Conservation (phyloP, 2,888 invertebrate species). For the Eupithecia inturbata region DNA sequence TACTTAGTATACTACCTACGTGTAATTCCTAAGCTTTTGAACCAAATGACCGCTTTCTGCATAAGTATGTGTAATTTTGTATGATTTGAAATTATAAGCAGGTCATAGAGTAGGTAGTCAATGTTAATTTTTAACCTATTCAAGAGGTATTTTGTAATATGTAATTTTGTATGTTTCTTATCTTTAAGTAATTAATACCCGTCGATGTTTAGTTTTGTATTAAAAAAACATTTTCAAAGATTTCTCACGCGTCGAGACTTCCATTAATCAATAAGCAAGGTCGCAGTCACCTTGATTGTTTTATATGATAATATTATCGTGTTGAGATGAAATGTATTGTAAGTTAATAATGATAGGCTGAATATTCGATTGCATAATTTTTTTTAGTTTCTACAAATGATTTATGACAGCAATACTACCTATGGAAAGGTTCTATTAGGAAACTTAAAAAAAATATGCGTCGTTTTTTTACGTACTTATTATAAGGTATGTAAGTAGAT, state of each 20-base stretch:
- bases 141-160: conserved; percentile 16
- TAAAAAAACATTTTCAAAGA: conserved; percentile 53
- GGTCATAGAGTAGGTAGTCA: background rate
- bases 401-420: background rate
- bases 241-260: conserved; percentile 52
- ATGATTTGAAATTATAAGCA: background rate
- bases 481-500: background rate
- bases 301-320: conserved; percentile 44
- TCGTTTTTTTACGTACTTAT: background rate
- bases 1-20: background rate
- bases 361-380: conserved; percentile 1
- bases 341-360: conserved; percentile 49
- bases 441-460: background rate
- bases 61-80: background rate
- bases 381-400: background rate
- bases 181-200: conserved; percentile 54
- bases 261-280: conserved; percentile 74
- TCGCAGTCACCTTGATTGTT: conserved; percentile 62
- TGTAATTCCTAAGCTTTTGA: background rate
- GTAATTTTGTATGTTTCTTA: conserved; percentile 42
- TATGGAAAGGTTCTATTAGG: background rate
- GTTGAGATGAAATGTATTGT: conserved; percentile 54
- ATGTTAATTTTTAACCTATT: background rate
- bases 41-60: background rate
- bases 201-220: conserved; percentile 52